phyloP scores from a whole-genome alignment of 37 sponge, comb jelly and placozoan genomes.

The Diacarnus erythraeanus region DNA sequence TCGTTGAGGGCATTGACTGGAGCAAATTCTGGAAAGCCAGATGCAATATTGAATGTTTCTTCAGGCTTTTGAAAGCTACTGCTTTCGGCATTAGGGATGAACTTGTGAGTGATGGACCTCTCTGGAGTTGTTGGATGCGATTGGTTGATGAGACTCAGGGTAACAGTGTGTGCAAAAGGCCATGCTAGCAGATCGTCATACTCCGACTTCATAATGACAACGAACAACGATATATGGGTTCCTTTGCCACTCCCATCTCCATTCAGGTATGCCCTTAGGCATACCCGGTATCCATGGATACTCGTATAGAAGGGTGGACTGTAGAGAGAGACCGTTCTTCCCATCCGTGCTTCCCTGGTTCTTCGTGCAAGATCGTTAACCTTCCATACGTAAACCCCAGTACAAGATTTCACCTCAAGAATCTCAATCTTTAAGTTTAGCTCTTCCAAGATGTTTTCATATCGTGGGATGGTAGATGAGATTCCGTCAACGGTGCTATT shows the following conservation, averaged over 20 bases:
- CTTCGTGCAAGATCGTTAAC: constrained; percentile 48
- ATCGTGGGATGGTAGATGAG: constrained; percentile 15
- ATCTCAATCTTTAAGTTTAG: constrained; percentile 61
- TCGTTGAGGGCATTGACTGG: constrained; percentile 9
- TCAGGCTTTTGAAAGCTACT: constrained; percentile 56
- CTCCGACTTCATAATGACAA: constrained; percentile 65
- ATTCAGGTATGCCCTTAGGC: constrained; percentile 59
- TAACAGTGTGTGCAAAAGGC: constrained; percentile 59
- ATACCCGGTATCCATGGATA: constrained; percentile 59
- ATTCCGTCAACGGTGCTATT: constrained; percentile 14
- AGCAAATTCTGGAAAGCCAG: constrained; percentile 64
- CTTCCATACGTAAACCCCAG: constrained; percentile 64
- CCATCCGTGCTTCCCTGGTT: constrained; percentile 38
- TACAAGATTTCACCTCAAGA: constrained; percentile 42
- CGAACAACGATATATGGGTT: constrained; percentile 55
- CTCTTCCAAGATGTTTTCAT: constrained; percentile 35
- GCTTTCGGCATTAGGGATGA: constrained; percentile 45
- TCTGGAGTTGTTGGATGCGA: constrained; percentile 17
- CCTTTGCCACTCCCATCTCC: constrained; percentile 70
- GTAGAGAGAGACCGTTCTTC: constrained; percentile 57
- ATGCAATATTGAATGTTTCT: constrained; percentile 63
- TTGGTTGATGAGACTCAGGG: constrained; percentile 46
- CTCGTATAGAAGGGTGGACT: constrained; percentile 71
- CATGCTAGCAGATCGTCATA: constrained; percentile 67
- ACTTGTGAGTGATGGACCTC: constrained; percentile 31